phyloP scores from a whole-genome alignment of 2,113 vertebrate species.

The Lanius ludovicianus region DNA sequence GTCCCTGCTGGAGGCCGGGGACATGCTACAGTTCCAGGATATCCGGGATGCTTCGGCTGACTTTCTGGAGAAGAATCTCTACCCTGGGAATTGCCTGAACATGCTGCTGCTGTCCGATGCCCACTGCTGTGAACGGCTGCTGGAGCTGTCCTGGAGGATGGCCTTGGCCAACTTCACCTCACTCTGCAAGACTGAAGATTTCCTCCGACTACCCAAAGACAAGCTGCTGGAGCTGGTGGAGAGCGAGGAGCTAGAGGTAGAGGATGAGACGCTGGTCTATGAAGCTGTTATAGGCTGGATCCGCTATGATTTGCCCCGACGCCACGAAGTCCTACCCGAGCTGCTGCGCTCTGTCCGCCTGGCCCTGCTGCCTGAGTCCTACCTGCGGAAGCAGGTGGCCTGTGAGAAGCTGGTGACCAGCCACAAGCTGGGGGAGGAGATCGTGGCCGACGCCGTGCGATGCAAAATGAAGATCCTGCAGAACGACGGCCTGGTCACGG shows the following conservation, averaged over 20 bases:
- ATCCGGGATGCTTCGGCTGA: conserved; percentile 81
- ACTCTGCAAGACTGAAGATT: conserved; percentile 82
- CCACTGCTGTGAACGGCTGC: conserved; percentile 80
- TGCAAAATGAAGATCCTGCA: conserved; percentile 86
- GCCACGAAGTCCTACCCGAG: conserved; percentile 77
- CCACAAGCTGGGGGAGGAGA: conserved; percentile 81
- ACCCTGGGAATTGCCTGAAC: conserved; percentile 81
- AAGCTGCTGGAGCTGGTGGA: conserved; percentile 68
- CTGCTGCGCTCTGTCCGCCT: conserved; percentile 79
- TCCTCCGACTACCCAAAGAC: conserved; percentile 82
- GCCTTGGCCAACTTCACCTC: conserved; percentile 81
- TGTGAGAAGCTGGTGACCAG: conserved; percentile 77
- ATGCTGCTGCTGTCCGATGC: conserved; percentile 83
- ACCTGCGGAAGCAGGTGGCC: conserved; percentile 51
- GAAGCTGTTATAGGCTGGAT: conserved; percentile 84
- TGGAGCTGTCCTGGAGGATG: conserved; percentile 84
- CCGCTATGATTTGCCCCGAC: conserved; percentile 78
- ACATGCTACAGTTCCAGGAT: conserved; percentile 84
- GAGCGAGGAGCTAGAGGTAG: conserved; percentile 64
- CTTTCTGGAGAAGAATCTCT: conserved; percentile 82
- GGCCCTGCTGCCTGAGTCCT: conserved; percentile 72
- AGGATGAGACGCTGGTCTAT: conserved; percentile 71
- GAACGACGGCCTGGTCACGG: conserved; percentile 79
- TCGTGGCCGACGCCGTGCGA: conserved; percentile 78
- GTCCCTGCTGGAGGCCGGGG: conserved; percentile 80